Percentiles rank a stretch among this genome's conserved stretches.
Evolutionary conservation across 2,888 invertebrate genomes (phyloP).

Genomic region (Athalia rosae): DNA sequence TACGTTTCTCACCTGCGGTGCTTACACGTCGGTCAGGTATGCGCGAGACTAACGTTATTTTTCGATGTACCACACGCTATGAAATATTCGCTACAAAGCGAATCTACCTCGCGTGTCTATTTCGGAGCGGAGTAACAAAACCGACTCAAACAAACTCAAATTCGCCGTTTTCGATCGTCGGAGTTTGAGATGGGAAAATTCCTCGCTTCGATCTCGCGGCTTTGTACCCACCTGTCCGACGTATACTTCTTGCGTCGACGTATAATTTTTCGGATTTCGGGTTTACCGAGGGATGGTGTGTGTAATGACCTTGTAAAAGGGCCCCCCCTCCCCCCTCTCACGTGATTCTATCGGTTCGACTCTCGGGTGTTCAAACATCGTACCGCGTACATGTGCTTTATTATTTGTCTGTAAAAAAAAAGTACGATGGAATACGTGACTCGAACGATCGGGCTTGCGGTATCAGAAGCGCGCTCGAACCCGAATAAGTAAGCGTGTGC

Average conservation of each 20-base stretch:
- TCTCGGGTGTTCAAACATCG: neutral
- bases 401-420: constrained; percentile 28
- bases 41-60: neutral
- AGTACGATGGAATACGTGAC: constrained; percentile 16
- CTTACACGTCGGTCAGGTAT: neutral
- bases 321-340: no score
- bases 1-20: neutral
- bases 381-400: neutral
- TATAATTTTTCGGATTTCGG: constrained; percentile 19
- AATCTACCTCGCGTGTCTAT: no score
- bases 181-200: neutral
- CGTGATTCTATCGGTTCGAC: neutral
- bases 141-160: no score
- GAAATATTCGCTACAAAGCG: neutral
- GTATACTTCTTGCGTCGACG: constrained; percentile 1
- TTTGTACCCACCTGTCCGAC: neutral
- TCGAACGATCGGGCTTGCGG: neutral
- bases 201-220: constrained; percentile 5
- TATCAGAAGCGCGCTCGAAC: neutral
- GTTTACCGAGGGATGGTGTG: neutral
- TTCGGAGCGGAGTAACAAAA: no score
- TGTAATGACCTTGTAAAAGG: neutral
- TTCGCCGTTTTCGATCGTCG: no score
- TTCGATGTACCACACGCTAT: neutral
- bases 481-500: constrained; percentile 5